phyloP scores from a whole-genome alignment of 2,797 vertebrate species.

The Rhinophrynus dorsalis region DNA sequence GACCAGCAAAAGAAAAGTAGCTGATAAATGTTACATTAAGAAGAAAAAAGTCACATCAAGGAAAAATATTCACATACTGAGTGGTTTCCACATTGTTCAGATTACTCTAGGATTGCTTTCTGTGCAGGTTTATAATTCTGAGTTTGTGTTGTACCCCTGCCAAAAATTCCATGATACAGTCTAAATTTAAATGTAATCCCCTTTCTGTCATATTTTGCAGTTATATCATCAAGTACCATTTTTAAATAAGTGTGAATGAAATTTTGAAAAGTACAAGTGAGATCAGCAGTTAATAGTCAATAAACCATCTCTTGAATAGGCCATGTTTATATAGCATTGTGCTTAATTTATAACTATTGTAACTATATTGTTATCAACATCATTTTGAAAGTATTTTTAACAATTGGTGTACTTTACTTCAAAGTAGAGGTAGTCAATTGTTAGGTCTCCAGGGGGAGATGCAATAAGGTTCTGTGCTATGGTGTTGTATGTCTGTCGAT shows the following conservation, averaged over 20 bases:
- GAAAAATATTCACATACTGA: neutral
- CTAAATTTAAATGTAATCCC: conserved; percentile 41
- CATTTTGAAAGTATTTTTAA: conserved; percentile 13
- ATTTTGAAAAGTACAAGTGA: conserved; percentile 41
- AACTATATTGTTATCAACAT: conserved; percentile 29
- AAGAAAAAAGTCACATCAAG: neutral
- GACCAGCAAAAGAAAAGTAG: neutral
- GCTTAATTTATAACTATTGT: conserved; percentile 37
- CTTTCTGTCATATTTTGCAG: conserved; percentile 31
- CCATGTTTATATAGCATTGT: conserved; percentile 10
- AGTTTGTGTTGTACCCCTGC: conserved; percentile 45
- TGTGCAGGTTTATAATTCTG: conserved; percentile 14
- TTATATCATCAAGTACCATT: conserved; percentile 40
- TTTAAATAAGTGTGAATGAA: conserved; percentile 36
- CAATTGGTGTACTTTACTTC: conserved; percentile 1
- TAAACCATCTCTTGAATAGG: conserved; percentile 33
- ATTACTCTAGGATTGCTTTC: neutral
- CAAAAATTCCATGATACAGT: conserved; percentile 33
- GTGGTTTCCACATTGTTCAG: neutral
- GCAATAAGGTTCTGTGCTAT: too few species aligned
- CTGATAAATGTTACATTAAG: neutral
- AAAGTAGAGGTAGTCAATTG: too few species aligned
- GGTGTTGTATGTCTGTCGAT: too few species aligned
- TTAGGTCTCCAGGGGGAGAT: too few species aligned
- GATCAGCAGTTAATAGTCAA: conserved; percentile 47